phyloP scores from a whole-genome alignment of 2,113 vertebrate species.

The Gymnarchus niloticus region DNA sequence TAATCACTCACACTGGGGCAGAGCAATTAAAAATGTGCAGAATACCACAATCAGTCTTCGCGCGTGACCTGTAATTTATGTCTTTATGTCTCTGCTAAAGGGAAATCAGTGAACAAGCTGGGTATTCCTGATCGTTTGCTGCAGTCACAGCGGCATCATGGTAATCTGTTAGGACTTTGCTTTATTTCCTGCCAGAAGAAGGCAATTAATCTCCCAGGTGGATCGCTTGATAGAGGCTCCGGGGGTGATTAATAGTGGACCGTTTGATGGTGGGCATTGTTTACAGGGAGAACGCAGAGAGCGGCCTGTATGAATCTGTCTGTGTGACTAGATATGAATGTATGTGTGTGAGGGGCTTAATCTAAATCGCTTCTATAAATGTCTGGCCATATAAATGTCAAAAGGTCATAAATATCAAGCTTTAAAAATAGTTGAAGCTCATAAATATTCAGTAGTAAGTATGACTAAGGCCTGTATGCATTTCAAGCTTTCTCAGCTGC shows the following conservation, averaged over 20 bases:
- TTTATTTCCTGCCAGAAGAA: neutral
- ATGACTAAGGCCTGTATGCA: neutral
- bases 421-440: neutral
- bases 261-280: neutral
- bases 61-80: neutral
- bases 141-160: too few species aligned
- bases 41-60: neutral
- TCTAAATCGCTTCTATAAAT: neutral
- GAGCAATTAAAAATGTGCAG: too few species aligned
- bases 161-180: neutral
- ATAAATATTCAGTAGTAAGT: neutral
- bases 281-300: neutral
- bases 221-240: neutral
- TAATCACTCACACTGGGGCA: neutral
- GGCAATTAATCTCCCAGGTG: slow-evolving; percentile 1
- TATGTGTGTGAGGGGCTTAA: neutral
- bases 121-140: neutral
- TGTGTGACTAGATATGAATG: neutral
- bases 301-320: neutral
- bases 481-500: neutral
- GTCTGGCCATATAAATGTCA: neutral
- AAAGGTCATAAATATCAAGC: neutral
- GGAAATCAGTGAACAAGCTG: neutral
- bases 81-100: neutral
- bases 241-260: neutral